A percentile compares a stretch with the other conserved stretches of the same genome.
These are phyloP conservation scores for Megaceryle alcyon DNA, from an alignment of 2,797 vertebrate species.

Conservation along the genomic window DNA sequence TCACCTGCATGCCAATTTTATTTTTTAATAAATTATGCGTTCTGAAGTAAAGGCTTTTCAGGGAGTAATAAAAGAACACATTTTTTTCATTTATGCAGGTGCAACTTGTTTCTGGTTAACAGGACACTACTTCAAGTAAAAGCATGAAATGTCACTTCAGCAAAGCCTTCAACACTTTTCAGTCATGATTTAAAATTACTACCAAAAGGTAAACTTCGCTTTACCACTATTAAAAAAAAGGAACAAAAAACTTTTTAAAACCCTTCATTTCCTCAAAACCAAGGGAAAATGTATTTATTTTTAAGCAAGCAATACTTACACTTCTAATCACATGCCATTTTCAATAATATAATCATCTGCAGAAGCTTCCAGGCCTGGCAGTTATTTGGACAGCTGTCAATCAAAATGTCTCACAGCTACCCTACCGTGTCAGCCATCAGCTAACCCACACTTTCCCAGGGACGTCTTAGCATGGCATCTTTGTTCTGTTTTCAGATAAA, in stretches of 20 bases:
- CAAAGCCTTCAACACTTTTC: neutral
- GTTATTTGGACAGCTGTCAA: slow-evolving; percentile 88
- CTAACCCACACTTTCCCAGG: slow-evolving; percentile 88
- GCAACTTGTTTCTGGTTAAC: neutral
- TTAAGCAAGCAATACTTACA: neutral
- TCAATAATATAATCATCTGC: neutral
- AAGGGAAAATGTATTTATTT: neutral
- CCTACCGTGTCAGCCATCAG: slow-evolving; percentile 80
- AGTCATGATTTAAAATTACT: neutral
- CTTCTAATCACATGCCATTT: neutral
- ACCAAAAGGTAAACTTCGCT: neutral
- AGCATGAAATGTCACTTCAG: neutral
- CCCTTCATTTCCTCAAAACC: neutral
- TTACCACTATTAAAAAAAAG: neutral
- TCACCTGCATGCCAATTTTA: neutral
- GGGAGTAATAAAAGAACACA: neutral
- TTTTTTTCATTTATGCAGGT: slow-evolving; percentile 8
- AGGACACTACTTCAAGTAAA: neutral
- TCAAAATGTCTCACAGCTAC: slow-evolving; percentile 85
- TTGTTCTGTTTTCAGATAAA: slow-evolving; percentile 97
- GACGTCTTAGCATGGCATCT: slow-evolving; percentile 83
- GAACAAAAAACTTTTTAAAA: neutral
- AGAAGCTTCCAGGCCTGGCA: slow-evolving; percentile 14
- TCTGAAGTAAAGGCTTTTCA: neutral
- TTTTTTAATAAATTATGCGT: neutral